A percentile compares a stretch with the other conserved stretches of the same genome.
These are phyloP conservation scores for Dolomedes plantarius DNA, from an alignment of 2,888 invertebrate genomes.

Conservation along the genomic window DNA sequence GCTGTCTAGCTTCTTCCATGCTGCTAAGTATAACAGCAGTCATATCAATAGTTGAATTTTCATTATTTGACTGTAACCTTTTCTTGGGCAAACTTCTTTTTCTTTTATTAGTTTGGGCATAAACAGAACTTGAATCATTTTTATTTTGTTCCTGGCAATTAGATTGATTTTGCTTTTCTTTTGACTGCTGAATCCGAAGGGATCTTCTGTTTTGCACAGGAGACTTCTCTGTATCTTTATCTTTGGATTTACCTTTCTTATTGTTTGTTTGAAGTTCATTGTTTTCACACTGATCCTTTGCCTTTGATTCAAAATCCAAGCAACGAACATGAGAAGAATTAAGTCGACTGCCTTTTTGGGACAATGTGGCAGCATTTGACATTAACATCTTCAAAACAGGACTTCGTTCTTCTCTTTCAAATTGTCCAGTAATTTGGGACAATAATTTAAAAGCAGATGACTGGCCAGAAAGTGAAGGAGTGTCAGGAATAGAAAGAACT, in stretches of 20 bases:
- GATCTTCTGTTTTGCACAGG: not conserved
- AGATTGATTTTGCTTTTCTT: not conserved
- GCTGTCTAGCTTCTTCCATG: conserved; percentile 18
- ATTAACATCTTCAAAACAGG: conserved; percentile 38
- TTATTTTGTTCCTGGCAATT: no score
- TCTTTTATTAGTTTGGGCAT: no score
- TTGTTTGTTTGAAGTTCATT: not conserved
- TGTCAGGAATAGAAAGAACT: conserved; percentile 35
- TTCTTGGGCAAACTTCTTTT: no score
- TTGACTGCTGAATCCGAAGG: not conserved
- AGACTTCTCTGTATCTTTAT: not conserved
- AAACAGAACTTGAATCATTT: no score
- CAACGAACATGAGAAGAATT: conserved; percentile 27
- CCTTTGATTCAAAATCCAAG: conserved; percentile 27
- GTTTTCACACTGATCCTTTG: not conserved
- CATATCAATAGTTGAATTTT: no score
- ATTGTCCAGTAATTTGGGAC: conserved; percentile 25
- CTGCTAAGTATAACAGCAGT: conserved; percentile 12
- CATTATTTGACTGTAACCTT: no score
- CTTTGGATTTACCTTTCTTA: not conserved
- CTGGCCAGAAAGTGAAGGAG: conserved; percentile 13
- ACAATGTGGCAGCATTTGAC: conserved; percentile 23
- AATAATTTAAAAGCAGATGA: conserved; percentile 41
- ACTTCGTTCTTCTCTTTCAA: conserved; percentile 10
- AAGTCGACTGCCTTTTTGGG: conserved; percentile 5